Base-by-base conservation (phyloP, 2,888 invertebrate genomes). In the Neoitamus cyanurus region DNA sequence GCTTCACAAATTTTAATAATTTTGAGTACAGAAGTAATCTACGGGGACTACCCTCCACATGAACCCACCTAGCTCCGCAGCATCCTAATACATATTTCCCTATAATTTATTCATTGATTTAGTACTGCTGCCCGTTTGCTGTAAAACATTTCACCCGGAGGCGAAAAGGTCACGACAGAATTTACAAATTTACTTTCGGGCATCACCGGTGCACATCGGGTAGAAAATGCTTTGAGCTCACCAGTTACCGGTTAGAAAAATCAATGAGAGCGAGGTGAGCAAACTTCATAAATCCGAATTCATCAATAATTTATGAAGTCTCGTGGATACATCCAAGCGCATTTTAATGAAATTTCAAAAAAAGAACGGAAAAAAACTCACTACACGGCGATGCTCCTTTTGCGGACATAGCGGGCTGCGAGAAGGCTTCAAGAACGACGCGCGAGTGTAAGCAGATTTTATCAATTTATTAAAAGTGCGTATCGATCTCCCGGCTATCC, bases 401-500 rank as follows among this genome's bases (percentile, higher is more conserved):
- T 34, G 75, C 36, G 42, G 36, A 75, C 42, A 36, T 15, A 20
- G 30, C 37, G n/a, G 25, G 9, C 15, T 31, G 6, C 58, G 15
- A 58, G 58, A 9, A 73, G 36, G 11, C 20, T 36, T 36, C 3
- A 25, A 37, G 25, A 75, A 34, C 28, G 75, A 46, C 11, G 42
- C 42, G 75, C n/a, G 25, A 31, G 37, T 37, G 75, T 75, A 75
- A 75, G 31, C 78, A 25, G 69, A 69, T 82, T 82, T 82, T 69
- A 69, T 82, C 82, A 82, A 82, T 82, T 82, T 82, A 82, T 82
- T 82, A 82, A 82, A 68, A 82, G 37, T 69, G 69, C 69, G 69
- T 69, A 69, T 82, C 82, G 82, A 82, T 82, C 36, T 36, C 31
- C 13, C 36, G 58, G 46, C 37, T 20, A 42, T n/a, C 28, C 70